Evolutionary conservation across 37 sponge, comb jelly and placozoan species (phyloP), one percentile per base, ranked within the genome.

Genomic region (Amphimedon queenslandica): DNA sequence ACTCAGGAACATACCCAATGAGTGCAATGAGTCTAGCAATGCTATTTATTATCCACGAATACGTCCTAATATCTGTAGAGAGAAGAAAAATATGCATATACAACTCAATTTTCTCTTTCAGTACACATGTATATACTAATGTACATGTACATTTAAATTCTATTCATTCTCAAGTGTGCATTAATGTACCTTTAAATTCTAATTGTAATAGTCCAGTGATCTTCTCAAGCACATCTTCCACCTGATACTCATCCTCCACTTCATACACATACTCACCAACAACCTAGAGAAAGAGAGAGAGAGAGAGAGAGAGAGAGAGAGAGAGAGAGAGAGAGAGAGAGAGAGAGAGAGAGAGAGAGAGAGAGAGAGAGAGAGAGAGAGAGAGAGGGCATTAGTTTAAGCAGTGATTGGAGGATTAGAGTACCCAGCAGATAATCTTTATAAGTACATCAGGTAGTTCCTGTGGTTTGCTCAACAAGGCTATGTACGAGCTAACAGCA

Each of bases 401-500:
- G n/a, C n/a, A n/a, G n/a, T n/a, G n/a, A n/a, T n/a, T n/a, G n/a
- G n/a, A n/a, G n/a, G n/a, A n/a, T n/a, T 37, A 4, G 70, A 83
- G 32, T 4, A 92, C 93, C 93, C 93, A 92, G 47, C 79, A 80
- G 4, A 92, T 92, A 58, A 82, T 78, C 73, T 80, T 74, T 47
- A 92, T 55, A 1, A 92, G 79, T 23, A 92, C 76, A 34, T 87
- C 85, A 21, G 88, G 81, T 33, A 92, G 88, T n/a, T n/a, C n/a
- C 63, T 71, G 64, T 58, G 89, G 88, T 42, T 77, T 79, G 40
- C 75, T 70, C 3, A 87, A 58, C 29, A 92, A 70, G 57, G 75
- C 85, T 4, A 87, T 29, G 56, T 92, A 92, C 25, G 81, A 74
- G 4, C 66, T 32, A 13, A 87, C 85, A 43, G 93, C 93, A 69